These are phyloP conservation scores for Zaprionus lineosus DNA, from an alignment of 2,888 invertebrate species.

Conservation along the genomic window DNA sequence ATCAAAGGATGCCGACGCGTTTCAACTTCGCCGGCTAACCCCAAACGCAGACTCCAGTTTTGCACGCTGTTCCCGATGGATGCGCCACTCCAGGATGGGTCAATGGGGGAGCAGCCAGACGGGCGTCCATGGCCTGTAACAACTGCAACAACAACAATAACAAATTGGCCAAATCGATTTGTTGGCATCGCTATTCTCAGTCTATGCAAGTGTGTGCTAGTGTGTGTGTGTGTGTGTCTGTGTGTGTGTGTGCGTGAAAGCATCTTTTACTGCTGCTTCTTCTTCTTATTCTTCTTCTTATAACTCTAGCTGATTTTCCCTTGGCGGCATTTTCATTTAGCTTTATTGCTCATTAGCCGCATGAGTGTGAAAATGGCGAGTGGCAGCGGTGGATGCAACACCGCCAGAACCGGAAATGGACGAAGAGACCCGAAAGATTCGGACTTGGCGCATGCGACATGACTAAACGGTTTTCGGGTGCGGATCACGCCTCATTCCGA, in stretches of 20 bases:
- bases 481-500: slow-evolving; percentile 4
- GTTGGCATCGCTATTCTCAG: slow-evolving; percentile 45
- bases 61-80: slow-evolving; percentile 60
- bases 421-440: slow-evolving; percentile 23
- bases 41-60: slow-evolving; percentile 63
- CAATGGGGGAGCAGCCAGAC: slow-evolving; percentile 18
- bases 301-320: slow-evolving; percentile 31
- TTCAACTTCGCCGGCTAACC: slow-evolving; percentile 81
- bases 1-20: slow-evolving; percentile 82
- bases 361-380: slow-evolving; percentile 75
- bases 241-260: background rate
- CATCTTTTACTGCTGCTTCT: slow-evolving; percentile 10
- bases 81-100: slow-evolving; percentile 21
- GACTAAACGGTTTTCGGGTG: slow-evolving; percentile 40
- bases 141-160: slow-evolving; percentile 65
- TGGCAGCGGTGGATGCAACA: slow-evolving; percentile 42
- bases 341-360: slow-evolving; percentile 74
- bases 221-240: background rate
- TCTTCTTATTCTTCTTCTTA: slow-evolving; percentile 19
- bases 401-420: slow-evolving; percentile 52
- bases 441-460: slow-evolving; percentile 51
- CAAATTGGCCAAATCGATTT: slow-evolving; percentile 79
- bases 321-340: slow-evolving; percentile 71
- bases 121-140: slow-evolving; percentile 22
- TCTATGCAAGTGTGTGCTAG: background rate